Percentiles rank a stretch among this genome's conserved stretches.
Conservation (phyloP, 1,140 invertebrate species). For the Arctopsyche grandis region DNA sequence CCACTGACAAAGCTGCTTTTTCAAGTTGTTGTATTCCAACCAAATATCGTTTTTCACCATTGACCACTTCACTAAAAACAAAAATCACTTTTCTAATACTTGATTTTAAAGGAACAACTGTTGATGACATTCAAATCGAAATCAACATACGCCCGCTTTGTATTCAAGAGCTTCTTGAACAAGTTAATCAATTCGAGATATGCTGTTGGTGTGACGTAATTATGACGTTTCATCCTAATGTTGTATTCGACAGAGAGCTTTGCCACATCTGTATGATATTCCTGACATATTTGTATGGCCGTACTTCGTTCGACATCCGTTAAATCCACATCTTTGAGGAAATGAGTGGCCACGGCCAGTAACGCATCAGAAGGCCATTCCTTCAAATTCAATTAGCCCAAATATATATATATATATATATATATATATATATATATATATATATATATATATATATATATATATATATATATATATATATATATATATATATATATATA, state of each 20-base stretch:
- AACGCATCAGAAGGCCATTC: constrained; percentile 95
- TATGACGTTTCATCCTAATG: constrained; percentile 76
- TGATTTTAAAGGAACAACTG: neutral
- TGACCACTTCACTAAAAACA: constrained; percentile 69
- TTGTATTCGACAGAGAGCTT: constrained; percentile 79
- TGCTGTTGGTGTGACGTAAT: constrained; percentile 94
- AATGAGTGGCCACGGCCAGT: constrained; percentile 88
- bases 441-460: neutral
- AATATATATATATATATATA: neutral
- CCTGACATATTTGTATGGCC: constrained; percentile 89
- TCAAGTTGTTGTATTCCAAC: constrained; percentile 89
- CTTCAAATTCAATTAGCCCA: too few relatives aligned
- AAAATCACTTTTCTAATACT: neutral
- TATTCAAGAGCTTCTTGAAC: constrained; percentile 84
- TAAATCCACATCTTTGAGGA: constrained; percentile 87
- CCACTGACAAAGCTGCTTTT: constrained; percentile 83
- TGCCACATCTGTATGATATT: constrained; percentile 89
- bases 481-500: neutral
- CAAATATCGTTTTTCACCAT: constrained; percentile 79
- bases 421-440: neutral
- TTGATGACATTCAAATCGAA: neutral
- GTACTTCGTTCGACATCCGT: constrained; percentile 75
- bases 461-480: neutral
- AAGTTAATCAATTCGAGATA: constrained; percentile 93
- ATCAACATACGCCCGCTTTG: constrained; percentile 76